Evolutionary conservation across 2,113 vertebrate genomes (phyloP).

Genomic region (Indicator maculatus): DNA sequence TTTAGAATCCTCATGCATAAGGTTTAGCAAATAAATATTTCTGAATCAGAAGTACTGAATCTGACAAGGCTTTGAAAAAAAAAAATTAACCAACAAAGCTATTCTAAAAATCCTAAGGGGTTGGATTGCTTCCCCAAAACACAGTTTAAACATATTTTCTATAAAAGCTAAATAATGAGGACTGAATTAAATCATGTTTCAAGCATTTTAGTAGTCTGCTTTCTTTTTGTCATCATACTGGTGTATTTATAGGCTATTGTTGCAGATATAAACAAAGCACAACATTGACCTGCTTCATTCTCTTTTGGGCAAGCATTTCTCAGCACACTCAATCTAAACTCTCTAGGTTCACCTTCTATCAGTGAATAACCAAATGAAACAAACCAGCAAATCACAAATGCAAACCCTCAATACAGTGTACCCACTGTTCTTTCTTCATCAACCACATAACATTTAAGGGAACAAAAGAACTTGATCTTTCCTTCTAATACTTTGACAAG

Average conservation of each 20-base stretch:
- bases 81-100: background rate
- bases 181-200: background rate
- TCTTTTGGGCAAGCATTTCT: background rate
- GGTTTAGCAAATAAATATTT: background rate
- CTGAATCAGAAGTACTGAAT: background rate
- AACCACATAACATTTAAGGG: background rate
- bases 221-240: background rate
- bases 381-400: background rate
- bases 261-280: background rate
- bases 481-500: background rate
- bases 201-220: background rate
- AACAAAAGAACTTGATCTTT: background rate
- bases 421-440: background rate
- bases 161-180: background rate
- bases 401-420: fast-evolving
- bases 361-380: background rate
- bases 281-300: background rate
- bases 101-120: background rate
- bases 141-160: background rate
- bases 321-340: background rate
- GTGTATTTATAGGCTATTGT: background rate
- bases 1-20: background rate
- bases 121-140: background rate
- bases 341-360: background rate
- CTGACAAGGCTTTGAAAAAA: background rate